Evolutionary conservation across 2,113 vertebrate genomes (phyloP).

Genomic region (Orientallactaga bullata): DNA sequence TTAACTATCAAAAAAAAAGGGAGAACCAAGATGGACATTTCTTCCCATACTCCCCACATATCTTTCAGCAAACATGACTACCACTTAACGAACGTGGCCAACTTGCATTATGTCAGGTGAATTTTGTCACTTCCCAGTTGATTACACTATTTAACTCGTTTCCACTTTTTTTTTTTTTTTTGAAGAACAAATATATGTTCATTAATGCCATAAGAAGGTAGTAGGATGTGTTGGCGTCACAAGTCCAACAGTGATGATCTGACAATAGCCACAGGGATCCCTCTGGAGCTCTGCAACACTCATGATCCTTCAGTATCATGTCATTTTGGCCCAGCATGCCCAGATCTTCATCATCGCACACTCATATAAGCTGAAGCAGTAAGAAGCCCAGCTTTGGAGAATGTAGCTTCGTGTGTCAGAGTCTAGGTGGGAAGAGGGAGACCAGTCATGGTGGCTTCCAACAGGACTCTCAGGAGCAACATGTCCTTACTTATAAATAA

Average conservation of each 20-base stretch:
- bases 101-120: no score
- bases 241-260: no score
- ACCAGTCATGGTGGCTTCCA: not conserved
- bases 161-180: not conserved
- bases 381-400: no score
- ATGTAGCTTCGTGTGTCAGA: not conserved
- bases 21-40: not conserved
- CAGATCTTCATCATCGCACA: not conserved
- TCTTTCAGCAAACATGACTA: not conserved
- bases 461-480: not conserved
- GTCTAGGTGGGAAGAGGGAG: not conserved
- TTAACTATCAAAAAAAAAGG: no score
- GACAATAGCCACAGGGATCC: no score
- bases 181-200: no score
- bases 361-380: not conserved
- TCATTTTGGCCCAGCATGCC: not conserved
- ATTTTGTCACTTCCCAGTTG: not conserved
- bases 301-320: no score
- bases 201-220: no score
- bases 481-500: not conserved
- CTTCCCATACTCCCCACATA: accelerated
- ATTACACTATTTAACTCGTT: not conserved
- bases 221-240: no score
- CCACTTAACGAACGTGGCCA: no score
- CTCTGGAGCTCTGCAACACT: no score